Conservation (phyloP, 2,113 vertebrate species). For the Aldabrachelys gigantea region DNA sequence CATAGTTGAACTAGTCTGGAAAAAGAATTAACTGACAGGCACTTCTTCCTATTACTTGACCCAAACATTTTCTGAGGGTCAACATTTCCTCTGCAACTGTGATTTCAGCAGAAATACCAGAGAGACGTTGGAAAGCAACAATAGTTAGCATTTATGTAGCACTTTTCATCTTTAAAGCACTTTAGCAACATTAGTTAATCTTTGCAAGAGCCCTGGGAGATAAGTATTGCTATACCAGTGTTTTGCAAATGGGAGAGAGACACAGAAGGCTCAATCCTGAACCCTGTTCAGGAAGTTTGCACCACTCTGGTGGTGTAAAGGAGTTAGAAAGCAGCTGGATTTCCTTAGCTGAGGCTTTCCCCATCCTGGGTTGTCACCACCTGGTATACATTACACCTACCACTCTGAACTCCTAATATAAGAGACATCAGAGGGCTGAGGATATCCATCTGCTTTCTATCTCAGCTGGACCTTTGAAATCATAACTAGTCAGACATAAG, state of each 20-base stretch:
- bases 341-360: background rate
- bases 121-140: background rate
- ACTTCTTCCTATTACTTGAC: background rate
- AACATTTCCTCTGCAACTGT: background rate
- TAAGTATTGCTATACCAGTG: background rate
- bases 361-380: background rate
- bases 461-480: background rate
- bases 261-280: background rate
- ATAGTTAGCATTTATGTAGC: background rate
- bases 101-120: background rate
- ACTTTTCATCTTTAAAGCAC: constrained; percentile 6
- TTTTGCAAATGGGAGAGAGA: background rate
- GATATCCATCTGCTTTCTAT: background rate
- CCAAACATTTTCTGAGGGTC: background rate
- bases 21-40: background rate
- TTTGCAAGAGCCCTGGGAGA: background rate
- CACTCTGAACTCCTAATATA: background rate
- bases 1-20: background rate
- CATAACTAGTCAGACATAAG: background rate
- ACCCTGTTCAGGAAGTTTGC: background rate
- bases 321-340: background rate
- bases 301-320: background rate
- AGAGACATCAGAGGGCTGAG: background rate
- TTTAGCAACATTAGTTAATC: constrained; percentile 5
- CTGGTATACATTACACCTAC: background rate